These are phyloP conservation scores for Phocoena sinus DNA, from an alignment of 2,113 vertebrate genomes.

Conservation along the genomic window DNA sequence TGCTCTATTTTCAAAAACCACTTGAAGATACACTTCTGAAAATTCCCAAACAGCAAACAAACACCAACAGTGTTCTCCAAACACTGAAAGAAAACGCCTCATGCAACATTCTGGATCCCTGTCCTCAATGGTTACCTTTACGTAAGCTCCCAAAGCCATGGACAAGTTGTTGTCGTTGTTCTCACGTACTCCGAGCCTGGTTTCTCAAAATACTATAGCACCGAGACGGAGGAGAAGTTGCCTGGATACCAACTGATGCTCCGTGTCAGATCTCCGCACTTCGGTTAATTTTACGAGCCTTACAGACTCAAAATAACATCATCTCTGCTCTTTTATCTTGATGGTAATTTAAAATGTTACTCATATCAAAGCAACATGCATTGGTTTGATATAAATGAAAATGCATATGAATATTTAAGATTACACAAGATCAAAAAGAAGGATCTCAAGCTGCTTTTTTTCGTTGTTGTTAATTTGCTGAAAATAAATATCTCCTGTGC, in stretches of 20 bases:
- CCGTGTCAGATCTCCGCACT: background rate
- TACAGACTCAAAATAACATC: background rate
- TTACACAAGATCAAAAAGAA: background rate
- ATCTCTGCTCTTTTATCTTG: background rate
- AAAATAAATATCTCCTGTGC: background rate
- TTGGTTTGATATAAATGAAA: background rate
- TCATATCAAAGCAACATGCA: background rate
- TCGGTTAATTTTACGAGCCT: background rate
- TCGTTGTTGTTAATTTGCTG: background rate
- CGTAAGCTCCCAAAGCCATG: rapidly evolving
- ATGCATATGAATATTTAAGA: background rate
- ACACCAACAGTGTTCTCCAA: background rate
- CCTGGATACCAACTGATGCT: background rate
- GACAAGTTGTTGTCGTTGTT: background rate
- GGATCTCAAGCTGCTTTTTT: background rate
- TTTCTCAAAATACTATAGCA: background rate
- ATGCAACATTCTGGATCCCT: background rate
- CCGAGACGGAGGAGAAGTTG: background rate
- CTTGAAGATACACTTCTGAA: background rate
- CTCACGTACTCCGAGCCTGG: background rate
- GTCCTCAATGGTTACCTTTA: background rate
- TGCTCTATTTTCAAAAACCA: slow-evolving; percentile 5
- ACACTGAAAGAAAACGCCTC: background rate
- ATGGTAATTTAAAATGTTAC: slow-evolving; percentile 10
- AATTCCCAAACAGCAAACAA: background rate